These are phyloP conservation scores for Drosophila greeni DNA, from an alignment of 2,888 invertebrate genomes.

Conservation along the genomic window DNA sequence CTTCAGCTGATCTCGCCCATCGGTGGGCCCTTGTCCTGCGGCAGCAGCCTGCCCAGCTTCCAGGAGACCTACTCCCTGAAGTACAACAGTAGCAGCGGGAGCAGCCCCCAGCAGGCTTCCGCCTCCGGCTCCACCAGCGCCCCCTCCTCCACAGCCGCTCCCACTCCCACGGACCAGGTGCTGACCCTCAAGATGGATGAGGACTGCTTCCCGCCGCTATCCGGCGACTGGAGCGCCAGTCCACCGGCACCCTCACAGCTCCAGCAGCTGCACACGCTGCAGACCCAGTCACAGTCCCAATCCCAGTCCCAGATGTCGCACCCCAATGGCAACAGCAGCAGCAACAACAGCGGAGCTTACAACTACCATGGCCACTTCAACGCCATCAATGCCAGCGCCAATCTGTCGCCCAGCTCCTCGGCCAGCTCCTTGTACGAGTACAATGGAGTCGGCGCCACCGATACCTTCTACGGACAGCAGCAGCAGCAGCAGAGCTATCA, in stretches of 20 bases:
- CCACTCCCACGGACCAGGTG: slow-evolving; percentile 66
- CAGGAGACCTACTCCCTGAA: slow-evolving; percentile 92
- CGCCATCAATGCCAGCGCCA: slow-evolving; percentile 70
- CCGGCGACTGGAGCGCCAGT: slow-evolving; percentile 56
- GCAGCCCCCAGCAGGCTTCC: slow-evolving; percentile 57
- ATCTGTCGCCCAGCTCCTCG: slow-evolving; percentile 72
- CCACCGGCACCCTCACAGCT: slow-evolving; percentile 48
- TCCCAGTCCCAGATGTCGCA: slow-evolving; percentile 55
- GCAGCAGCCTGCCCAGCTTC: slow-evolving; percentile 89
- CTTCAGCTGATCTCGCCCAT: slow-evolving; percentile 67
- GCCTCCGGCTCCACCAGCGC: slow-evolving; percentile 29
- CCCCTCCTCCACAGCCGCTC: slow-evolving; percentile 46
- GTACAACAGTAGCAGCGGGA: slow-evolving; percentile 80
- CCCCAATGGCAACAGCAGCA: slow-evolving; percentile 51
- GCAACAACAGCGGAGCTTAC: slow-evolving; percentile 60
- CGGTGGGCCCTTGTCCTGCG: slow-evolving; percentile 76
- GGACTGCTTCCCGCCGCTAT: slow-evolving; percentile 85
- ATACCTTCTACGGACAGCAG: slow-evolving; percentile 60
- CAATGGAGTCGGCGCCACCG: slow-evolving; percentile 65
- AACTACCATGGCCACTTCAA: slow-evolving; percentile 79
- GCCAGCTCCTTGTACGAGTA: slow-evolving; percentile 78
- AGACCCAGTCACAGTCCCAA: slow-evolving; percentile 52
- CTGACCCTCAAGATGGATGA: slow-evolving; percentile 91
- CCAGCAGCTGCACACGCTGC: slow-evolving; percentile 54
- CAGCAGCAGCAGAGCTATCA: slow-evolving; percentile 60